phyloP scores from a whole-genome alignment of 1,140 invertebrate species.

The Ruditapes philippinarum region DNA sequence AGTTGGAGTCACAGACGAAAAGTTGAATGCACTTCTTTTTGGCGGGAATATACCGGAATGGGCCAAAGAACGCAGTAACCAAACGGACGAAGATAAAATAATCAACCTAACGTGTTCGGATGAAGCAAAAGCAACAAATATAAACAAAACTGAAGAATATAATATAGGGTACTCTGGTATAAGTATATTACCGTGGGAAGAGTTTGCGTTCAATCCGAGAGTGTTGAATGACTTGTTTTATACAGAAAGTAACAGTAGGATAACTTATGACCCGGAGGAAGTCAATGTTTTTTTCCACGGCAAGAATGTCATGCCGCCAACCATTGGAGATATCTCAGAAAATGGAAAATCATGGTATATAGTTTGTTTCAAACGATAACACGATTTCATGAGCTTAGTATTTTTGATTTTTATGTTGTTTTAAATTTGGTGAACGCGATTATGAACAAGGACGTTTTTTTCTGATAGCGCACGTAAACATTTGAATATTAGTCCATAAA shows the following conservation, averaged over 20 bases:
- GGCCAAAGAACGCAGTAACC: not conserved
- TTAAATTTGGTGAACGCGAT: no score
- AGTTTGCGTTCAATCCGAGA: constrained; percentile 72
- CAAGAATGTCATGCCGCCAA: constrained; percentile 72
- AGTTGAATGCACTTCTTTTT: not conserved
- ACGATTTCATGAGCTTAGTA: no score
- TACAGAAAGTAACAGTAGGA: constrained; percentile 69
- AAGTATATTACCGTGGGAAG: constrained; percentile 76
- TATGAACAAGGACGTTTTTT: no score
- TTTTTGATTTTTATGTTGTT: no score
- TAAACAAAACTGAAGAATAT: constrained; percentile 67
- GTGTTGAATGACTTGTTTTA: constrained; percentile 74
- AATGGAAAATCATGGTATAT: constrained; percentile 77
- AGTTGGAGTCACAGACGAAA: not conserved
- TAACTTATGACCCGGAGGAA: constrained; percentile 75
- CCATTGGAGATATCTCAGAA: constrained; percentile 71
- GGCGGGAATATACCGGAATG: not conserved
- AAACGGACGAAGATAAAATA: constrained; percentile 64
- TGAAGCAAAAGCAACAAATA: constrained; percentile 15
- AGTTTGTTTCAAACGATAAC: no score
- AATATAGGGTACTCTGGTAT: constrained; percentile 69
- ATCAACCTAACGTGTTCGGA: constrained; percentile 29
- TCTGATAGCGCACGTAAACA: no score
- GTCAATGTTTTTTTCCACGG: constrained; percentile 79
- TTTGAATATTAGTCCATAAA: no score